Base-by-base conservation (phyloP, 2,113 vertebrate genomes). In the Hucho hucho region DNA sequence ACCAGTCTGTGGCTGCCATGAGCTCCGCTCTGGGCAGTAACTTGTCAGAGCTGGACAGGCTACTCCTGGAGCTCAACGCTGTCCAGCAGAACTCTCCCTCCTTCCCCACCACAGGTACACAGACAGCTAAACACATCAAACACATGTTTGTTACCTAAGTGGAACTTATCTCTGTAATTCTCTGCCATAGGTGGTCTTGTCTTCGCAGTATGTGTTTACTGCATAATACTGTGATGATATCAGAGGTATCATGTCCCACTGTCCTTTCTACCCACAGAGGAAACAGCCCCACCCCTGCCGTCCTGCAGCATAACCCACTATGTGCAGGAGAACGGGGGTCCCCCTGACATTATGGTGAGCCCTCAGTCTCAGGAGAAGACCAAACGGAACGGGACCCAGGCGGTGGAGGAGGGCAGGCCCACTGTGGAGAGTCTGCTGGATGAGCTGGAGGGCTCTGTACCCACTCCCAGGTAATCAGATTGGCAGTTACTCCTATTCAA, bases 31-130 rank as follows among this genome's bases (percentile, higher is more conserved):
- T 98, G 87, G 98, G 98, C 81, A 97, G 93, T 86, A 99, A 99
- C 89, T 92, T 99, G 18, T 99, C 97, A 0, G 97, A 99, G 90
- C 94, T 99, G 22, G 98, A 99, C 91, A 93, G 97, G 26, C 94
- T 99, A 67, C 93, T 99, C 70, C 89, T 98, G 86, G 98, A 99
- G 72, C 93, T 99, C 46, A 99, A 99, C 0, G 96, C 96, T 0
- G 98, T 98, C 76, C 97, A 99, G 64, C 95, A 98, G 68, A 95
- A 91, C 74, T 93, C 96, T 0, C 80, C 95, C 16, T 90, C 92
- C 0, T 94, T 94, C 89, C 92, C 95, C 81, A 91, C 94, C 5
- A 90, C 93, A 94, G 97, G 97, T 98, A 86, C 14, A 67, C 18
- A 26, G 32, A n/a, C 25, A 43, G 14, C 20, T 47, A 63, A 13